Base-by-base conservation (phyloP, 2,888 invertebrate genomes). In the Sminthurinus aureus region DNA sequence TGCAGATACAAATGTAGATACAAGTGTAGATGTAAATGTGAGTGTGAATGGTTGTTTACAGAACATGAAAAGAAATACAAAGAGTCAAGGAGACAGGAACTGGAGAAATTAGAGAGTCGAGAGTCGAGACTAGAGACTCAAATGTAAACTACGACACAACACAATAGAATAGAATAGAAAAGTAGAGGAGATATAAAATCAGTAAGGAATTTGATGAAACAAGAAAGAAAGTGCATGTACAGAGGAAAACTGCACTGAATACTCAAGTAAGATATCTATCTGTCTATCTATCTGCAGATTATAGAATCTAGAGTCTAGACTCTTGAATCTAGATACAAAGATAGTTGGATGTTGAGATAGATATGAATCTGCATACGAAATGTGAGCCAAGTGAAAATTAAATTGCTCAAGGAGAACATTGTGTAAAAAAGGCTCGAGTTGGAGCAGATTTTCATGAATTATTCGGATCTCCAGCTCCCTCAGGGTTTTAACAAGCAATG, bases 311-410 rank as follows among this genome's bases (percentile, higher is more conserved):
- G n/a, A 18, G 2, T 4, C 9, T 9, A 64, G 15, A 64, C 9
- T n/a, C 64, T n/a, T 2, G 51, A 75, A 50, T n/a, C 38, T 38
- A 51, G 4, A 76, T 50, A 76, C 51, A 76, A 12, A 51, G 52
- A 50, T 15, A 26, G 2, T n/a, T 20, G 51, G 51, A 50, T n/a
- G 51, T n/a, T 50, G 20, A 51, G 20, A 77, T 58, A 77, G 58
- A 77, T 77, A 77, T 77, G 77, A 77, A 77, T 77, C 77, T 77
- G 58, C 77, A 77, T 77, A 58, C 58, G 24, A 52, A 77, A 77
- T 77, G 77, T 77, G 79, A 79, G 64, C 79, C 79, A 79, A 79
- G 79, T 79, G 79, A 79, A 79, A 79, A 79, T 67, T 79, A 79
- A 79, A 79, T 79, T 79, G 67, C 67, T 24, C 18, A 22, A 18